These are phyloP conservation scores for Lophius americanus DNA, from an alignment of 2,797 vertebrate species.

Conservation along the genomic window DNA sequence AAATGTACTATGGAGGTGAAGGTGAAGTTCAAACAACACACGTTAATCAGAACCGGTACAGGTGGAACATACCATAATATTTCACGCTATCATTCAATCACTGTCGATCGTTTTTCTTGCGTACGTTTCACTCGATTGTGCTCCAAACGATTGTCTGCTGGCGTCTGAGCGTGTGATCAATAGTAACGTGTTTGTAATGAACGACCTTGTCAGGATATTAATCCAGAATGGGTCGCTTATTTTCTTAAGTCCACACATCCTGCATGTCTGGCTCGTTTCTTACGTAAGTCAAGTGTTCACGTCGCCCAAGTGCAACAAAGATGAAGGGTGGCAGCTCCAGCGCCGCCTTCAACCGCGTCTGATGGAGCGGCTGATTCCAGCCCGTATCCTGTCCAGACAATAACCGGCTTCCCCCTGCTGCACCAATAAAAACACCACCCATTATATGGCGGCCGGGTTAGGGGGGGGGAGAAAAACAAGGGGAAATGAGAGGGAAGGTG, in stretches of 20 bases:
- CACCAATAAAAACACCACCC: conserved; percentile 76
- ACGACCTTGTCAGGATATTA: conserved; percentile 61
- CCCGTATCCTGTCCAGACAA: conserved; percentile 87
- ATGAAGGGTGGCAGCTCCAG: conserved; percentile 66
- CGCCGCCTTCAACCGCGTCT: conserved; percentile 64
- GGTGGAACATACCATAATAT: conserved; percentile 15
- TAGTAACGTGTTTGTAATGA: conserved; percentile 65
- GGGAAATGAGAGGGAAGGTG: conserved; percentile 49
- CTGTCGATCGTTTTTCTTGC: conserved; percentile 23
- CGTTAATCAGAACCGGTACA: background rate
- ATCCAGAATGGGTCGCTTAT: conserved; percentile 64
- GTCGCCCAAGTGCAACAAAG: conserved; percentile 82
- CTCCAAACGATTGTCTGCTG: conserved; percentile 41
- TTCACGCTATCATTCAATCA: conserved; percentile 5
- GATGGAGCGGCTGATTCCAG: conserved; percentile 78
- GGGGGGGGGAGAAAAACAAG: conserved; percentile 57
- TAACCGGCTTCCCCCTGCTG: conserved; percentile 72
- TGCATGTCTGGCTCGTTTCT: conserved; percentile 73
- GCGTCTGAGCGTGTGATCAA: conserved; percentile 59
- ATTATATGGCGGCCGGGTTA: conserved; percentile 55
- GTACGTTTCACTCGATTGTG: conserved; percentile 28
- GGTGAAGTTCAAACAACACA: conserved; percentile 45
- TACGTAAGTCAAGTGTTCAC: conserved; percentile 70
- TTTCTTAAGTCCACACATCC: conserved; percentile 76
- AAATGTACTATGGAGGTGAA: conserved; percentile 36